phyloP scores from a whole-genome alignment of 2,888 invertebrate genomes.

The Dichetophora obliterata region DNA sequence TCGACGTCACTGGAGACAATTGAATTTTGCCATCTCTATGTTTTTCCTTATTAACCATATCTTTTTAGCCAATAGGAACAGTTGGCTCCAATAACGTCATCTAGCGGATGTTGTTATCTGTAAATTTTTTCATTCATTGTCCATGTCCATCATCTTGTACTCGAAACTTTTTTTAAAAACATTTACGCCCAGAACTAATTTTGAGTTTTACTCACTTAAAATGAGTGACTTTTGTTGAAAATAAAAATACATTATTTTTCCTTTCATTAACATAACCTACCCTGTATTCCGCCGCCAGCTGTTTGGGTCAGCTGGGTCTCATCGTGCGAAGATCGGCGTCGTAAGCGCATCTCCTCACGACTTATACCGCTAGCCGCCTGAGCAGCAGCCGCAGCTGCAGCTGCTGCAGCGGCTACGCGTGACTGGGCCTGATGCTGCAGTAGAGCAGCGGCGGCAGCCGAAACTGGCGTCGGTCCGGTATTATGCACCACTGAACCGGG shows the following conservation, averaged over 20 bases:
- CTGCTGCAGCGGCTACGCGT: slow-evolving; percentile 64
- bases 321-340: slow-evolving; percentile 70
- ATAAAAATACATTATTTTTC: neutral
- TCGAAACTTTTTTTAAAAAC: too few species aligned
- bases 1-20: too few species aligned
- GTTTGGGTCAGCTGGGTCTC: slow-evolving; percentile 67
- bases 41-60: too few species aligned
- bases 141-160: too few species aligned
- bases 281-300: slow-evolving; percentile 55
- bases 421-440: slow-evolving; percentile 67
- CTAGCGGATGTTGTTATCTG: too few species aligned
- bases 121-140: too few species aligned
- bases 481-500: slow-evolving; percentile 63
- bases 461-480: slow-evolving; percentile 63
- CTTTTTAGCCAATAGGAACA: too few species aligned
- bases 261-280: neutral
- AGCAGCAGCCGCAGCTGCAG: slow-evolving; percentile 58
- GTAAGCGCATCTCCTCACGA: slow-evolving; percentile 69
- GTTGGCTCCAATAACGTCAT: too few species aligned
- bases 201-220: neutral
- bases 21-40: too few species aligned
- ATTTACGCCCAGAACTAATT: too few species aligned
- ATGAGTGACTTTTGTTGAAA: neutral
- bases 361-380: slow-evolving; percentile 57
- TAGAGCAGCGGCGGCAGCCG: slow-evolving; percentile 66